Conservation (phyloP, 2,797 vertebrate genomes). For the Poecilia gillii region DNA sequence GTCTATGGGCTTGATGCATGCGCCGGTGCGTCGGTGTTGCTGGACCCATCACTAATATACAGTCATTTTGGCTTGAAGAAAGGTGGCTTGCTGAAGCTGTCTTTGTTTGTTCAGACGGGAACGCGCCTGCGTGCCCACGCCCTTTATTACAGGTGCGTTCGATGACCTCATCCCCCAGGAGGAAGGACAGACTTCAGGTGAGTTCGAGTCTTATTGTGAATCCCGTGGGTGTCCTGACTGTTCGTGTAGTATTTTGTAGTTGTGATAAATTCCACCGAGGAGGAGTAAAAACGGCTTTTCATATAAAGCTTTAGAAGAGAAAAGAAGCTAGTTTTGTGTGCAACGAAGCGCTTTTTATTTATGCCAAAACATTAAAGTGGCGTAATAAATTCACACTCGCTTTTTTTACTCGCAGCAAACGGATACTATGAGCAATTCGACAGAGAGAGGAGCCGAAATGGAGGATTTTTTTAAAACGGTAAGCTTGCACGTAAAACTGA, state of each 20-base stretch:
- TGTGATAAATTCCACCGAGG: neutral
- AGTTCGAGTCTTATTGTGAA: neutral
- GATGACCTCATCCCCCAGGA: neutral
- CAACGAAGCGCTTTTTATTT: neutral
- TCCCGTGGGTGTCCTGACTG: slow-evolving; percentile 9
- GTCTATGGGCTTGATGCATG: too few species aligned
- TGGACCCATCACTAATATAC: too few species aligned
- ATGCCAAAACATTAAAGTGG: neutral
- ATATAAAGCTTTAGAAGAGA: neutral
- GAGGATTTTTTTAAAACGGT: slow-evolving; percentile 90
- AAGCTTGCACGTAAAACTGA: neutral
- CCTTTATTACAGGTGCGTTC: slow-evolving; percentile 41
- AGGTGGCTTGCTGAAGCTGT: neutral
- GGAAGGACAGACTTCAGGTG: slow-evolving; percentile 22
- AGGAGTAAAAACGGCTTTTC: neutral
- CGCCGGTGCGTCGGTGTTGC: too few species aligned
- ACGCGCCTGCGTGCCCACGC: slow-evolving; percentile 50
- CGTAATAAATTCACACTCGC: neutral
- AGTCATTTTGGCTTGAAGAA: neutral
- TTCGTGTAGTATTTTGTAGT: neutral
- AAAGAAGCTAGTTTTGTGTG: neutral
- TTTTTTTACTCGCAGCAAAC: slow-evolving; percentile 3
- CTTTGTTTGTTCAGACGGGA: slow-evolving; percentile 19
- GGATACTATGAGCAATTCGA: slow-evolving; percentile 60
- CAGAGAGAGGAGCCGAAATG: slow-evolving; percentile 82